These are phyloP conservation scores for Pedetes capensis DNA, from an alignment of 2,113 vertebrate genomes.

Conservation along the genomic window DNA sequence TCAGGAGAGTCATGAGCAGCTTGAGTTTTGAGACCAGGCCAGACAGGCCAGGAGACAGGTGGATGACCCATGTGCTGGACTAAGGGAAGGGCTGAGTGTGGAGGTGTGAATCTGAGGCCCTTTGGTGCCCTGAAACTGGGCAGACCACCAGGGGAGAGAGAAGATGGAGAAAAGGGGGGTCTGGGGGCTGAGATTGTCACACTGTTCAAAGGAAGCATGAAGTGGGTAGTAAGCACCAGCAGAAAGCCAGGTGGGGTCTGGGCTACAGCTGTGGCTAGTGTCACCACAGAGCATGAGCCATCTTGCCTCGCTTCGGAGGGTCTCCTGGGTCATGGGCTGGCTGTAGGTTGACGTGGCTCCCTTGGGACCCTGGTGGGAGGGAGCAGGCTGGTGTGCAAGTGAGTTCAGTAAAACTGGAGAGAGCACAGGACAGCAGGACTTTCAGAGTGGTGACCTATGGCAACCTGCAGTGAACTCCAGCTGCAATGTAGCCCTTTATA, in stretches of 20 bases:
- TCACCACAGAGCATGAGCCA: too few species aligned
- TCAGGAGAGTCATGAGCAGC: background rate
- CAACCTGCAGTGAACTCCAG: too few species aligned
- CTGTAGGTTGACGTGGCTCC: background rate
- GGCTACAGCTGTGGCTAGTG: too few species aligned
- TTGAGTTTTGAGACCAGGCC: background rate
- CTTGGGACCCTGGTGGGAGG: too few species aligned
- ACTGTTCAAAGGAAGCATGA: background rate
- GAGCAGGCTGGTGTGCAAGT: too few species aligned
- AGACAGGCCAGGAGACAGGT: background rate
- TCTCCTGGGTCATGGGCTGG: too few species aligned
- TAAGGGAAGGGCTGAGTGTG: background rate
- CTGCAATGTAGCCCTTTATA: background rate
- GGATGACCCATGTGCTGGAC: background rate
- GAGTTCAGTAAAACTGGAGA: background rate
- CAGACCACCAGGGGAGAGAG: background rate
- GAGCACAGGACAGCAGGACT: too few species aligned
- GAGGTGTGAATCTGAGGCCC: background rate
- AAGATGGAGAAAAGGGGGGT: background rate
- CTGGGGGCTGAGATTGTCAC: background rate
- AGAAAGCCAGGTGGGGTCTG: too few species aligned
- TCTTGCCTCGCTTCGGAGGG: too few species aligned
- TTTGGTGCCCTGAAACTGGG: too few species aligned
- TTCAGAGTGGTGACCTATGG: background rate
- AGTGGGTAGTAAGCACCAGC: background rate